Evolutionary conservation across 2,888 invertebrate species (phyloP).

Genomic region (Thereva nobilitata): DNA sequence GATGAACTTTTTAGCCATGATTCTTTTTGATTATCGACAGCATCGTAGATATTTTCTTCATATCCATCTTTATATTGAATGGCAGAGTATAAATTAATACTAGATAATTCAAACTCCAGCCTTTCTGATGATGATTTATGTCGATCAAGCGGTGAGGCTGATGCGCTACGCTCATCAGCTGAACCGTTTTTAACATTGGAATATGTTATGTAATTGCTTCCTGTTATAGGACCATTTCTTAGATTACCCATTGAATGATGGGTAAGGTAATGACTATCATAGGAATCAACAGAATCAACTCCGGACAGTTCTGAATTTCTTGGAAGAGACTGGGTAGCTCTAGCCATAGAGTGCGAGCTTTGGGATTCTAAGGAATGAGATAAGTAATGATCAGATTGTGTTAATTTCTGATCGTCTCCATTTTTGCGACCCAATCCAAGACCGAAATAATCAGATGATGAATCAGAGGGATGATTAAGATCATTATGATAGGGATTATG

Average conservation of each 20-base stretch:
- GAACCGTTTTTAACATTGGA: slow-evolving; percentile 55
- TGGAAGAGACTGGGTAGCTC: slow-evolving; percentile 55
- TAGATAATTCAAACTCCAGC: slow-evolving; percentile 64
- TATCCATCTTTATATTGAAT: slow-evolving; percentile 48
- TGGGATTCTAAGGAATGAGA: slow-evolving; percentile 55
- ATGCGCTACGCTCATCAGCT: slow-evolving; percentile 46
- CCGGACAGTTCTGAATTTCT: slow-evolving; percentile 56
- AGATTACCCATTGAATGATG: slow-evolving; percentile 50
- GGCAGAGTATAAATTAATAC: slow-evolving; percentile 63
- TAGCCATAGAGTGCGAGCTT: slow-evolving; percentile 50
- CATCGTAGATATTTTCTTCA: slow-evolving; percentile 54
- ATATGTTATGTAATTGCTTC: slow-evolving; percentile 50
- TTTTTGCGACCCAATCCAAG: slow-evolving; percentile 50
- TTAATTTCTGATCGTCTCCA: slow-evolving; percentile 49
- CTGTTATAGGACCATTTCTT: slow-evolving; percentile 38
- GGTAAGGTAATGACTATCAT: slow-evolving; percentile 57
- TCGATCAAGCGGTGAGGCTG: slow-evolving; percentile 48
- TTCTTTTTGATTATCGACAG: slow-evolving; percentile 53
- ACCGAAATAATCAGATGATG: slow-evolving; percentile 56
- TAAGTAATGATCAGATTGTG: slow-evolving; percentile 54
- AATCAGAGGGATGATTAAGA: slow-evolving; percentile 55
- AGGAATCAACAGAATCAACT: slow-evolving; percentile 57
- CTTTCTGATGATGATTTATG: slow-evolving; percentile 55
- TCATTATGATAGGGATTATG: slow-evolving; percentile 51
- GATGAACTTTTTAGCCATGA: slow-evolving; percentile 79